Base-by-base conservation (phyloP, 1,140 invertebrate genomes). In the Geopemphigus sp. region DNA sequence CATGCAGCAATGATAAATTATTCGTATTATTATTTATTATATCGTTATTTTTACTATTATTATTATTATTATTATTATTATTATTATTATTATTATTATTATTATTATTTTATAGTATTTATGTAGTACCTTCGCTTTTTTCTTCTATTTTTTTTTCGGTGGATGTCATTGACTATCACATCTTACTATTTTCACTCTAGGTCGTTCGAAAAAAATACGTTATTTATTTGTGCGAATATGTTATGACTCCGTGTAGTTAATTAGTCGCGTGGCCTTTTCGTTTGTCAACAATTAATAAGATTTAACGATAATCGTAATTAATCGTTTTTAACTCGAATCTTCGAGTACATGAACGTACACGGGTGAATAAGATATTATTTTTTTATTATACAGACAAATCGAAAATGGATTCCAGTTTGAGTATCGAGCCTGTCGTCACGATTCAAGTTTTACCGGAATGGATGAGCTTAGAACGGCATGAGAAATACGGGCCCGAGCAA, bases 401-500 rank as follows among this genome's bases (percentile, higher is more conserved):
- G 6, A 81, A 81, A 76, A 76, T 45, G n/a, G 73, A 76, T 47
- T 47, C 72, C n/a, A 54, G 78, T 47, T 45, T 80, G 29, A 68
- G 63, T 47, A 80, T 68, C 78, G 78, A 70, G 29, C 78, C 78
- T 5, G 78, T 80, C 11, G 83, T 85, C 83, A 84, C 83, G 83
- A 82, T 83, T 83, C 83, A 84, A 83, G 85, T 84, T 83, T 81
- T 83, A 81, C 84, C 86, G 82, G 82, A 86, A 50, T 86, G 85
- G 85, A 84, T 86, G 83, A 82, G 78, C 80, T 82, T 84, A 73
- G 85, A 87, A 84, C 72, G 86, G 84, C 84, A 88, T 84, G 10
- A 83, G 84, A 19, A 82, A 59, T 89, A 88, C 81, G 88, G 89
- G 0, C 88, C 88, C 0, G 89, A 91, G 72, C 87, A 90, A 72